Evolutionary conservation across 2,113 vertebrate species (phyloP).

Genomic region (Pelecanoides urinatrix): DNA sequence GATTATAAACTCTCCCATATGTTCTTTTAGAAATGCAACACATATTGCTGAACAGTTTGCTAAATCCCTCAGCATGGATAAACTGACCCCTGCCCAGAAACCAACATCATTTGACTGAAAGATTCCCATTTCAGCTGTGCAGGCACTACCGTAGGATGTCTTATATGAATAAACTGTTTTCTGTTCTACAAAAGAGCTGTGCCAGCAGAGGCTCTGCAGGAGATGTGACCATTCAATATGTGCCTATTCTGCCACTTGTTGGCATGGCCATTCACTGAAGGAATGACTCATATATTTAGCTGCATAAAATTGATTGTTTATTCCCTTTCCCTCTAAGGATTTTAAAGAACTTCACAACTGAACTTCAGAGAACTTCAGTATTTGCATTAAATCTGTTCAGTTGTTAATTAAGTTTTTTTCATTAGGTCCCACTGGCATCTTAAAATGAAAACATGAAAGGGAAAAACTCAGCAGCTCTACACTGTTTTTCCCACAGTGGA

Average conservation of each 20-base stretch:
- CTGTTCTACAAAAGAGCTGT: neutral
- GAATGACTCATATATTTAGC: neutral
- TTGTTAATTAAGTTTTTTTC: neutral
- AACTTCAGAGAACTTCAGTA: conserved; percentile 9
- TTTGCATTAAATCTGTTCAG: neutral
- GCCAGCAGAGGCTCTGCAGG: neutral
- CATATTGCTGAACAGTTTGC: neutral
- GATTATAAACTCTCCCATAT: neutral
- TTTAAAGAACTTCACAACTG: neutral
- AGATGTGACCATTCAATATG: neutral
- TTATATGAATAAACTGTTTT: neutral
- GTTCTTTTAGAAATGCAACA: neutral
- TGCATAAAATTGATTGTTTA: neutral
- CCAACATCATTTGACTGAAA: neutral
- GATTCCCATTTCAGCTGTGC: neutral
- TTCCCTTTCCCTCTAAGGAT: neutral
- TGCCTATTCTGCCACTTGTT: neutral
- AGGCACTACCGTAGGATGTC: neutral
- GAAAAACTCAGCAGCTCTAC: neutral
- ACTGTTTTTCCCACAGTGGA: neutral
- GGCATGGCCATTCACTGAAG: neutral
- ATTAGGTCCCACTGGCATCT: neutral
- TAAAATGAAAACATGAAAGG: conserved; percentile 32
- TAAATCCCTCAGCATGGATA: neutral
- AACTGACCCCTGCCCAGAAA: neutral